Base-by-base conservation (phyloP, 2,113 vertebrate genomes). In the Petrocephalus microphthalmus region DNA sequence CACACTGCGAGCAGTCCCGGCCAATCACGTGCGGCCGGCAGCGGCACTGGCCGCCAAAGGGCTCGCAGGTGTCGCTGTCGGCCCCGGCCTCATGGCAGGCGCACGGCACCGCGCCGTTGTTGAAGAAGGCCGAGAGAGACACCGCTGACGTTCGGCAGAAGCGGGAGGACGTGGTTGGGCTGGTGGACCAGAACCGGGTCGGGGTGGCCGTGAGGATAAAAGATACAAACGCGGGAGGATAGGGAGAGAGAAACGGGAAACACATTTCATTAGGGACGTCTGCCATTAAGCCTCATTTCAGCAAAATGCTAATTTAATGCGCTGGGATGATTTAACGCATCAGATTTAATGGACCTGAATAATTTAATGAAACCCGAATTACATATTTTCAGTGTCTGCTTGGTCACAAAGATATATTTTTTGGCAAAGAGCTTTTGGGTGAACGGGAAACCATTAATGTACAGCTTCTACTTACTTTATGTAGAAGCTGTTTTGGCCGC, bases 61-160 rank as follows among this genome's bases (percentile, higher is more conserved):
- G 89, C 90, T 98, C 93, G 0, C 98, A 99, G 2, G 96, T 91
- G 91, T 96, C 94, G 87, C 96, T 91, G 22, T 92, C 90, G 0
- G 98, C 96, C 0, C 98, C 98, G 0, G 90, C 97, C 90, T 99
- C 97, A 0, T 99, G 98, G 91, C 98, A 99, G 83, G 67, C 92
- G 4, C 98, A 99, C 0, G 97, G 96, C 92, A 95, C 89, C 0
- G 98, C 98, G 0, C 98, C 98, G 0, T 98, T 97, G 92, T 99
- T 99, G 90, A 98, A 97, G 94, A 97, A 98, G 2, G 98, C 97
- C 0, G 98, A 99, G 49, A 99, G 96, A 0, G 98, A 99, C 25
- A 93, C 71, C 2, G 97, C 97, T 0, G 97, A 97, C 0, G 94
- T 85, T 0, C 93, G 95, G 94, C 98, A 99, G 95, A 99, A 99